Base-by-base conservation (phyloP, 2,797 vertebrate species). In the Labeo calbasu region DNA sequence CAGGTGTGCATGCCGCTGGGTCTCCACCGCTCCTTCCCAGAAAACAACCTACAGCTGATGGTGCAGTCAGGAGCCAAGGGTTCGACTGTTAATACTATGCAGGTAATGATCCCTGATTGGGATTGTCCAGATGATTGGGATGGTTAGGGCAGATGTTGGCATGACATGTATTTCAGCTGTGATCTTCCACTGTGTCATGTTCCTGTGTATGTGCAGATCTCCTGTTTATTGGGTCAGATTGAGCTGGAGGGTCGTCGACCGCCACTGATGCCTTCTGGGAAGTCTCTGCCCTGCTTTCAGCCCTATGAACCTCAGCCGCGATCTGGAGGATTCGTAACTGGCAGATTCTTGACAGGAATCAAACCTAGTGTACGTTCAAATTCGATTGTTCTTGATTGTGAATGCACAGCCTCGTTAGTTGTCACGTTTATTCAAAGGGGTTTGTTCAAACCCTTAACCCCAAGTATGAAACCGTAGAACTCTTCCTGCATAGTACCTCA, bases 1-100 rank as follows among this genome's bases (percentile, higher is more conserved):
- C 77, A 99, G 98, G 97, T 96, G 2, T 98, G 97, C 82, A 99
- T 99, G 98, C 98, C 98, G 0, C 86, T 96, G 0, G 98, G 98
- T 61, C 96, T 99, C 77, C 96, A 99, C 89, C 95, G 96, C 36
- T 93, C 93, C 32, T 99, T 99, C 90, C 98, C 98, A 12, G 96
- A 98, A 85, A 99, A 99, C 93, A 99, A 98, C 92, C 94, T 99
- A 71, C 98, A 99, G 90, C 90, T 99, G 91, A 99, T 99, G 98
- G 98, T 99, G 21, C 97, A 97, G 83, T 99, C 98, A 3, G 98
- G 98, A 91, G 98, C 98, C 82, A 99, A 99, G 88, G 98, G 98
- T 7, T 99, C 98, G 0, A 97, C 98, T 4, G 98, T 99, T 8
- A 99, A 99, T 92, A 99, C 98, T 3, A 99, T 99, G 97, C 98